These are phyloP conservation scores for Malurus cyaneus DNA, from an alignment of 2,113 vertebrate genomes.

Conservation along the genomic window DNA sequence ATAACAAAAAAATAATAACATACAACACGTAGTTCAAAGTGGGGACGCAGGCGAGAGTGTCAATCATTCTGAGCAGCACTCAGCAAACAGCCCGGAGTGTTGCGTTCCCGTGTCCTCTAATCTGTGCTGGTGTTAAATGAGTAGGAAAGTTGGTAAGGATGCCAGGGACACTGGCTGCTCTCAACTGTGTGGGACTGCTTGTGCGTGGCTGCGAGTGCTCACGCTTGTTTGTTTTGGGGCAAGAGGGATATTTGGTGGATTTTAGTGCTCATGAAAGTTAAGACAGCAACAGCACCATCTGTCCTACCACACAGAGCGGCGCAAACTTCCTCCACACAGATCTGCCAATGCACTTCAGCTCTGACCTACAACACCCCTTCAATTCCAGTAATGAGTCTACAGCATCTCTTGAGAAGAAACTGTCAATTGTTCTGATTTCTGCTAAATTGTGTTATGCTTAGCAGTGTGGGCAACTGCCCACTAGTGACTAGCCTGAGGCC, in stretches of 20 bases:
- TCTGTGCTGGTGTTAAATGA: constrained; percentile 48
- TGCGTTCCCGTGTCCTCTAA: constrained; percentile 44
- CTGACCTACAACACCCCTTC: constrained; percentile 68
- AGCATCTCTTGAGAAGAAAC: constrained; percentile 57
- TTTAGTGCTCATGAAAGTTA: constrained; percentile 42
- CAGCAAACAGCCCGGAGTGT: constrained; percentile 60
- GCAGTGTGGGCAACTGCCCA: constrained; percentile 11
- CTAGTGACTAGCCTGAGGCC: background rate
- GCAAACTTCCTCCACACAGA: constrained; percentile 42
- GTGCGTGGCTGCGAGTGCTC: background rate
- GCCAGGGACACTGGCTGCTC: constrained; percentile 45
- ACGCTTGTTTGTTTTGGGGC: constrained; percentile 39
- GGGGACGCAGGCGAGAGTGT: constrained; percentile 43
- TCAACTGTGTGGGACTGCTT: constrained; percentile 45
- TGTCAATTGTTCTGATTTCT: constrained; percentile 61
- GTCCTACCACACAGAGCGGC: constrained; percentile 24
- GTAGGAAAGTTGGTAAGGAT: constrained; percentile 32
- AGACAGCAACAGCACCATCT: constrained; percentile 65
- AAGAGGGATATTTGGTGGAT: constrained; percentile 40
- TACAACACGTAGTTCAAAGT: constrained; percentile 45
- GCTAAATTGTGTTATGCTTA: constrained; percentile 38
- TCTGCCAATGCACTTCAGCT: constrained; percentile 59
- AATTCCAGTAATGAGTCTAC: constrained; percentile 66
- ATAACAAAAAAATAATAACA: constrained; percentile 69
- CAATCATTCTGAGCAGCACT: constrained; percentile 56